Evolutionary conservation across 1,140 invertebrate species (phyloP), one percentile per base, ranked within the genome.

Genomic region (Bombus terrestris): DNA sequence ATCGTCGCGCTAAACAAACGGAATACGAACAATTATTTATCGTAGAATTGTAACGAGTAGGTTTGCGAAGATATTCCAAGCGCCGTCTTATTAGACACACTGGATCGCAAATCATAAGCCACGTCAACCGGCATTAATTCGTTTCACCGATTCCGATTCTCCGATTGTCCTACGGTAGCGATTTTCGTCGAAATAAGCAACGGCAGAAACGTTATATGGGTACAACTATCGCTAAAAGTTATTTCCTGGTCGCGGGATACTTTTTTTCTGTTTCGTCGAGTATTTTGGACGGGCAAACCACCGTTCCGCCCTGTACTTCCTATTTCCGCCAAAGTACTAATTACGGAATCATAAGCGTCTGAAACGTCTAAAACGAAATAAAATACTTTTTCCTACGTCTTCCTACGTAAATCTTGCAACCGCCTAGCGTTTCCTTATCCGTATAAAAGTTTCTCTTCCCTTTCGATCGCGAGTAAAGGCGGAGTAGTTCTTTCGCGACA

Each of bases 181-280:
- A 57, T 2, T 57, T 78, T 39, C 32, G 12, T 12, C 80, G 41
- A 6, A 47, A 71, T 66, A 82, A 8, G 59, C 82, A 86, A 41
- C 66, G 79, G 66, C 37, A 69, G 28, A 73, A 81, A 28, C 28
- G 39, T 18, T 81, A 47, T 22, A 72, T 59, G 4, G 66, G 39
- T 5, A 71, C 32, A 6, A 59, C 47, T 8, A 79, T 28, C 3
- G 41, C 25, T 5, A 79, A 25, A 6, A 68, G 15, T 15, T 12
- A 13, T 9, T 13, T 69, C 15, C 39, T 43, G 4, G 47, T 53
- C 41, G 69, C 39, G 22, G 57, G 37, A 39, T 41, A 47, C 15
- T 73, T 72, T 28, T 6, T 22, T 18, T n/a, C 35, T 8, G 37
- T n/a, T 41, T 43, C 32, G 39, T 32, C 43, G 0, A 39, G 8